A percentile compares a stretch with the other conserved stretches of the same genome.
phyloP scores from a whole-genome alignment of 2,797 vertebrate genomes.

The Fratercula arctica region DNA sequence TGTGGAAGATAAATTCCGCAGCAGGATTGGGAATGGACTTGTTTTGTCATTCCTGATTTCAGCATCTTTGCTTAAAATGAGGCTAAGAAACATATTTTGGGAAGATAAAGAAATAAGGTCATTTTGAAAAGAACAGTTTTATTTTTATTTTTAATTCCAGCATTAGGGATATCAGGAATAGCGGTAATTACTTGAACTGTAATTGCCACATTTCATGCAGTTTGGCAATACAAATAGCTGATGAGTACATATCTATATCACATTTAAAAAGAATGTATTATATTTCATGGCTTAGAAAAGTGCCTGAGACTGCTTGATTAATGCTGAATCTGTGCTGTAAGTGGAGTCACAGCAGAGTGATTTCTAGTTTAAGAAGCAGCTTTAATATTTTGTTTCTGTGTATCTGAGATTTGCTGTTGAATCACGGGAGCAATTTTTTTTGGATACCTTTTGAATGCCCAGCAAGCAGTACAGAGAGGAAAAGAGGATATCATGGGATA shows the following conservation, averaged over 20 bases:
- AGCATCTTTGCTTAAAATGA: not conserved
- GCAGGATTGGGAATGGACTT: not conserved
- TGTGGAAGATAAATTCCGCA: not conserved
- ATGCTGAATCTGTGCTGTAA: not conserved
- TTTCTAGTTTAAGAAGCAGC: not conserved
- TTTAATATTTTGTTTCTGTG: not conserved
- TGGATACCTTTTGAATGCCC: not conserved
- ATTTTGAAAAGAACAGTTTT: slow-evolving; percentile 13
- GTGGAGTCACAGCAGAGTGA: not conserved
- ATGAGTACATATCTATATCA: not conserved
- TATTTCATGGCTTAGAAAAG: not conserved
- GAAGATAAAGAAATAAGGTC: not conserved
- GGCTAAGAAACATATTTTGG: not conserved
- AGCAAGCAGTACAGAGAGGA: not conserved
- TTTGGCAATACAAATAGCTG: not conserved
- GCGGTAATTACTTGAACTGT: not conserved
- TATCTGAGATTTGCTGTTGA: not conserved
- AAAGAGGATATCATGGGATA: not conserved
- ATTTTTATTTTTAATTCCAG: slow-evolving; percentile 6
- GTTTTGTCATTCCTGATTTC: not conserved
- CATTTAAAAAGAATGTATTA: not conserved
- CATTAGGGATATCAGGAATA: not conserved
- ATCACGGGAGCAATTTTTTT: not conserved
- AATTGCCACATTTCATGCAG: not conserved
- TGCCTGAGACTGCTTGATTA: not conserved